Conservation (phyloP, 2,888 invertebrate species). For the Troides oblongomaculatus region DNA sequence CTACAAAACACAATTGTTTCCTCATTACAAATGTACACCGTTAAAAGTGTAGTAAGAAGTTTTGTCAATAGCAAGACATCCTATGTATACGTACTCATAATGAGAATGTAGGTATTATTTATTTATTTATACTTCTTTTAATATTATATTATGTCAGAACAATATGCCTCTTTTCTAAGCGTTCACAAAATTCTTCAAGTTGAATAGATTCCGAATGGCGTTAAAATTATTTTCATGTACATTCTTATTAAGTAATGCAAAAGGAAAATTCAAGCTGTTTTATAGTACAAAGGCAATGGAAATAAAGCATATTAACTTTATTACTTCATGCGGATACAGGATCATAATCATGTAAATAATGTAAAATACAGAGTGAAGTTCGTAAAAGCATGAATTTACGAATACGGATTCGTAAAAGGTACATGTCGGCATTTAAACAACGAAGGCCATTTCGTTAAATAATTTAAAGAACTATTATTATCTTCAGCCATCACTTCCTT, state of each 20-base stretch:
- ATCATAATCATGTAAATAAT: slow-evolving; percentile 21
- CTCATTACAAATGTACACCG: too few species aligned
- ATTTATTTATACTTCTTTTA: too few species aligned
- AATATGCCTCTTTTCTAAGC: too few species aligned
- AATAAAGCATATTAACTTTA: slow-evolving; percentile 19
- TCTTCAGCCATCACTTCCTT: slow-evolving; percentile 23
- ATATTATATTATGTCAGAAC: too few species aligned
- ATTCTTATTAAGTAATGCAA: background rate
- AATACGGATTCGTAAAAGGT: slow-evolving; percentile 22
- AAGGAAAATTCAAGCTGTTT: background rate
- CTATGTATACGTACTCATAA: too few species aligned
- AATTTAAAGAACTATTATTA: slow-evolving; percentile 24
- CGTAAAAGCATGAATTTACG: slow-evolving; percentile 28
- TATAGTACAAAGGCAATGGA: background rate
- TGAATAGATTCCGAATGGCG: too few species aligned
- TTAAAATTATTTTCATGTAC: too few species aligned
- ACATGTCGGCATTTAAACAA: slow-evolving; percentile 26
- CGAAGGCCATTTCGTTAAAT: slow-evolving; percentile 14
- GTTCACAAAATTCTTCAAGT: too few species aligned
- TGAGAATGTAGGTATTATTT: too few species aligned
- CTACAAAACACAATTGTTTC: too few species aligned
- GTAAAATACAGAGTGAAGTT: slow-evolving; percentile 19
- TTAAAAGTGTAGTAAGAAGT: too few species aligned
- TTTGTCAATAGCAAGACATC: too few species aligned
- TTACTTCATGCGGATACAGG: slow-evolving; percentile 20